Conservation (phyloP, 2,888 invertebrate species). For the Folsomia candida region DNA sequence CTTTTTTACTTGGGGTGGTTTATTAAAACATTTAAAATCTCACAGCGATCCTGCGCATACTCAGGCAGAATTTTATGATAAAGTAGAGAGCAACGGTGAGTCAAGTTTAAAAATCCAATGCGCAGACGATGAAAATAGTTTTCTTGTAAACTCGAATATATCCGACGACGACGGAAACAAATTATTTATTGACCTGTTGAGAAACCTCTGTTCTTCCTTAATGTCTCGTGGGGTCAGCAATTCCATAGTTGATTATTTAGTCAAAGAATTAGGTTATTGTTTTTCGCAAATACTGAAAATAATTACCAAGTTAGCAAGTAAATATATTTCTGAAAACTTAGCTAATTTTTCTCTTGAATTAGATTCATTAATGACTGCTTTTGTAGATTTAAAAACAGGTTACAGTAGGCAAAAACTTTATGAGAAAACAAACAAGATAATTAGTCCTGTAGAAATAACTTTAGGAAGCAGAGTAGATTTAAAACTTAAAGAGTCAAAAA, state of each 20-base stretch:
- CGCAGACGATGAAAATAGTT: not conserved
- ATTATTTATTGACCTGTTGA: not conserved
- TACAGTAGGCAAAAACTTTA: slow-evolving; percentile 4
- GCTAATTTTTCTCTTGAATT: too few species aligned
- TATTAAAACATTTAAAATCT: not conserved
- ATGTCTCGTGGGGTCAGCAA: not conserved
- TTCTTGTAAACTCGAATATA: not conserved
- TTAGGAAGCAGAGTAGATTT: slow-evolving; percentile 10
- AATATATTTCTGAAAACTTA: too few species aligned
- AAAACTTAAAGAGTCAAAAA: not conserved
- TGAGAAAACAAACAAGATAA: not conserved
- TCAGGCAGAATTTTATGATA: not conserved
- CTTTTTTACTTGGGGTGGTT: slow-evolving; percentile 1
- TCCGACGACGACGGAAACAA: not conserved
- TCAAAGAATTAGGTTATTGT: not conserved
- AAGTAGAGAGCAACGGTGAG: not conserved
- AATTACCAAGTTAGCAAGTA: not conserved
- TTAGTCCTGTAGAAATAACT: slow-evolving; percentile 4
- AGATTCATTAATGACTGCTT: not conserved
- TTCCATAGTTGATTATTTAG: not conserved
- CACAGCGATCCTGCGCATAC: not conserved
- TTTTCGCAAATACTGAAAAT: not conserved
- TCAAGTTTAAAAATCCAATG: not conserved
- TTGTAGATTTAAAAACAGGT: not conserved
- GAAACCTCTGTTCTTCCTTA: not conserved